Evolutionary conservation across 2,888 invertebrate genomes (phyloP).

Genomic region (Yponomeuta cagnagella): DNA sequence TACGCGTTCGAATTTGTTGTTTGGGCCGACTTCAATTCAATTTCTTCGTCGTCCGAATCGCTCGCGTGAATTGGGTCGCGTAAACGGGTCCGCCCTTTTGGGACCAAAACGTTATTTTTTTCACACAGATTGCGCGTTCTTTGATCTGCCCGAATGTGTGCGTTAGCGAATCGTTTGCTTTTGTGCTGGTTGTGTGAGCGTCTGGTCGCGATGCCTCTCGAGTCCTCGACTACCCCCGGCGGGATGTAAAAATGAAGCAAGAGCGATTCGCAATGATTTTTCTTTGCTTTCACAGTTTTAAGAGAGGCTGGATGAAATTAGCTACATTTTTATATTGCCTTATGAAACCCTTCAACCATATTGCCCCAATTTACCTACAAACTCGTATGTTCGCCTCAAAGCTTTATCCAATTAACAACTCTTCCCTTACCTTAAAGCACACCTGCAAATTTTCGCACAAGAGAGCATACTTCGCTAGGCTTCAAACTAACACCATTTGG

Average conservation of each 20-base stretch:
- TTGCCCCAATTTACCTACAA: conserved; percentile 12
- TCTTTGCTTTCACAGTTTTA: conserved; percentile 26
- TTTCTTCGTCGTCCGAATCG: conserved; percentile 68
- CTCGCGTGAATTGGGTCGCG: conserved; percentile 75
- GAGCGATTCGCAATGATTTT: conserved; percentile 52
- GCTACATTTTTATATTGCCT: neutral
- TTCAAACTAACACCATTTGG: neutral
- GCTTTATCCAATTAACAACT: neutral
- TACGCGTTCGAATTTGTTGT: conserved; percentile 75
- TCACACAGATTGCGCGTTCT: conserved; percentile 73
- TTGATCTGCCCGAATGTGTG: conserved; percentile 72
- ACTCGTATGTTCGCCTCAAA: neutral
- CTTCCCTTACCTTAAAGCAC: neutral
- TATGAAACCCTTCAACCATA: conserved; percentile 6
- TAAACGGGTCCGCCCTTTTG: conserved; percentile 74
- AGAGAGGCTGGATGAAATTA: conserved; percentile 18
- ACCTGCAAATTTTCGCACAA: neutral
- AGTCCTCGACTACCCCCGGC: conserved; percentile 50
- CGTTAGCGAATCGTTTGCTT: conserved; percentile 69
- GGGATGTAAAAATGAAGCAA: conserved; percentile 63
- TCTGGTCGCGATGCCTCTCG: conserved; percentile 43
- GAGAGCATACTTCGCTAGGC: neutral
- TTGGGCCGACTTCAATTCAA: conserved; percentile 69
- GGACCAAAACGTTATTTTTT: conserved; percentile 74
- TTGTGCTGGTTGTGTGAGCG: conserved; percentile 61